Evolutionary conservation across 1,140 invertebrate species (phyloP), one percentile per base, ranked within the genome.

Genomic region (Condylostylus longicornis): DNA sequence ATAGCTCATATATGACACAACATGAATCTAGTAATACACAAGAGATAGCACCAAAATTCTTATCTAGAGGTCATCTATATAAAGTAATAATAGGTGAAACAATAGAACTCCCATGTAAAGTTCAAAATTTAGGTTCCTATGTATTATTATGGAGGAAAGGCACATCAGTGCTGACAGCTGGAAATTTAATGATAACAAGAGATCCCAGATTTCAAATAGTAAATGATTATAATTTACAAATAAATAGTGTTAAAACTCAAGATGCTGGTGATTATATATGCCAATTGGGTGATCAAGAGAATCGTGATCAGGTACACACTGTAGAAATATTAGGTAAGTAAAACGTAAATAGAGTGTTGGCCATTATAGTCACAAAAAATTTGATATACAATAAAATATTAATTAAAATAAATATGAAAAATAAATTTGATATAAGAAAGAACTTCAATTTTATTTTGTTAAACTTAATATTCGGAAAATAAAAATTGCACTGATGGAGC

Each of bases 1-100:
- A n/a, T n/a, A n/a, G n/a, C n/a, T n/a, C n/a, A n/a, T n/a, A n/a
- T n/a, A n/a, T n/a, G n/a, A n/a, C n/a, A n/a, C n/a, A n/a, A n/a
- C n/a, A n/a, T n/a, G n/a, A n/a, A n/a, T n/a, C n/a, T n/a, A 49
- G 34, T 37, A 53, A 56, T 38, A 36, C 45, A 19, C 50, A 53
- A 10, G 56, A 56, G 3, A 50, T 51, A 15, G 52, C 52, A 10
- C 78, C 79, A 0, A 68, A 72, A 48, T 82, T 82, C 46, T 49
- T 79, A 33, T 79, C 77, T 0, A 62, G 73, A 30, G 75, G 76
- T 0, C 78, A 79, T 46, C 76, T 74, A 3, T 80, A 77, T 57
- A 65, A 76, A 47, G 76, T 74, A 0, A 77, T 81, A n/a, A 74
- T 76, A 3, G 78, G 77, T 4, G 79, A 82, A 51, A 80, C 75